Conservation (phyloP, 1,140 invertebrate genomes). For the Brachionus sp. region DNA sequence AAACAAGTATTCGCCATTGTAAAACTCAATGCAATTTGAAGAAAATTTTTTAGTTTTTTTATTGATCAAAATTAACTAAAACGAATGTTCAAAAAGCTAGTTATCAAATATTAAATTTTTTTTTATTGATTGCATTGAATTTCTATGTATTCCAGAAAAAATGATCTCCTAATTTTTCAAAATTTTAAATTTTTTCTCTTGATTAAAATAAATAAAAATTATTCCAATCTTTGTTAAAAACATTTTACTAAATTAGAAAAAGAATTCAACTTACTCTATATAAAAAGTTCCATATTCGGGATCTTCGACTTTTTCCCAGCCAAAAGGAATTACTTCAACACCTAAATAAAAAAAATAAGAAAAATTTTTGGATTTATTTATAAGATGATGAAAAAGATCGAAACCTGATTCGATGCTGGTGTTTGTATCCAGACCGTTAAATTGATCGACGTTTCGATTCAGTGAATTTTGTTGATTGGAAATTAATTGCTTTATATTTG, state of each 20-base stretch:
- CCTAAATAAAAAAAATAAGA: not conserved
- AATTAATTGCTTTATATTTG: conserved; percentile 24
- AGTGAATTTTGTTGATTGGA: not conserved
- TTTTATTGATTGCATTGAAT: no score
- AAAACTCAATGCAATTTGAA: no score
- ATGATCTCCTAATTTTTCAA: no score
- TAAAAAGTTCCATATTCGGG: conserved; percentile 96
- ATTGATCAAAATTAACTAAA: no score
- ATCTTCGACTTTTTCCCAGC: conserved; percentile 97
- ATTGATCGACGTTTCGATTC: conserved; percentile 26
- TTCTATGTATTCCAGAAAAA: no score
- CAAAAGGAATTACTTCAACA: conserved; percentile 79
- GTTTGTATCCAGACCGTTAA: conserved; percentile 32
- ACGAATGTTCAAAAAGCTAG: no score
- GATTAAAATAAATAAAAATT: no score
- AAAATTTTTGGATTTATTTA: not conserved
- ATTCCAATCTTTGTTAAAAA: no score
- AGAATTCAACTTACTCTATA: conserved; percentile 72
- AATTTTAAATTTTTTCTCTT: not conserved
- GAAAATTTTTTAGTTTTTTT: no score
- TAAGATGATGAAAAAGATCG: not conserved
- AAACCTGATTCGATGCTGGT: conserved; percentile 30
- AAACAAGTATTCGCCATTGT: no score
- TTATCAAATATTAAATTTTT: no score
- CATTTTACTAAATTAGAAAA: no score